Evolutionary conservation across 2,113 vertebrate species (phyloP), one percentile per base, ranked within the genome.

Genomic region (Oryzias celebensis): DNA sequence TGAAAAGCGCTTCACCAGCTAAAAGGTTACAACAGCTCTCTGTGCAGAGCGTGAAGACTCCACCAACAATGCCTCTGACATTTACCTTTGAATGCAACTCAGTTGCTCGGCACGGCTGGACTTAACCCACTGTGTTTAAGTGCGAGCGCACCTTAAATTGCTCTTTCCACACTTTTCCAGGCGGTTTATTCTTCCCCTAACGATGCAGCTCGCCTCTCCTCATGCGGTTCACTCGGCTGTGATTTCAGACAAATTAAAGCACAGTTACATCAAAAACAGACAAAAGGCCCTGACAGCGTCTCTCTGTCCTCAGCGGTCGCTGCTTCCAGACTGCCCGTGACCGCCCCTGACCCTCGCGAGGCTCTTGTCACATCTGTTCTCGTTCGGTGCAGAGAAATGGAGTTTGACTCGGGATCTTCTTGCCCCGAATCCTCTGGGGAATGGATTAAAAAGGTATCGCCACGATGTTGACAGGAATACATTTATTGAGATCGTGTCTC

Each of bases 381-480:
- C 81, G 71, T 73, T 57, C 67, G 52, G 75, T 68, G 60, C 52
- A n/a, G 67, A 81, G 73, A 88, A 90, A 92, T 89, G 81, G 82
- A 88, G 88, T 90, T 90, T 88, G 90, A 90, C 90, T 91, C 68
- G 3, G 65, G 52, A 77, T 87, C 81, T 65, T 88, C 81, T 78
- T 83, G 80, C 73, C 69, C 52, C 15, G 65, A 81, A 85, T 77
- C 85, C 90, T 88, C 86, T 17, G 18, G 87, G 85, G 88, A 74
- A 78, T 79, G 87, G 85, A 90, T 91, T 91, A 90, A 91, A 91
- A 87, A 90, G 84, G 82, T 83, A 85, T 82, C 61, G 79, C 81
- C 83, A 82, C 87, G 80, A 87, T 89, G 87, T 90, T 91, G 91
- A 90, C 89, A 90, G 85, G 85, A 91, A 91, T 90, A 90, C 89